These are phyloP conservation scores for Corbicula japonica DNA, from an alignment of 2,888 invertebrate genomes.

Conservation along the genomic window DNA sequence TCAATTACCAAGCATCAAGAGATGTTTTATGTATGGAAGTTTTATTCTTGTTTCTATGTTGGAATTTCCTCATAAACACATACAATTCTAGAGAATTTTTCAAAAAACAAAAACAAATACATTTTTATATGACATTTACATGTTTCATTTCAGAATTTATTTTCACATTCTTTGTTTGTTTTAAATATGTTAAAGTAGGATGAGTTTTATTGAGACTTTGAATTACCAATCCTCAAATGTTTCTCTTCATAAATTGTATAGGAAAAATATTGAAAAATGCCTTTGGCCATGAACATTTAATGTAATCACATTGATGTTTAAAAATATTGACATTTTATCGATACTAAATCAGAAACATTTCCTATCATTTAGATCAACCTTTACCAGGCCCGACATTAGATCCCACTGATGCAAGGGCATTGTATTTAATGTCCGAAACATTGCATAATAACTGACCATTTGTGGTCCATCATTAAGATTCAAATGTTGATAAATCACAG, in stretches of 20 bases:
- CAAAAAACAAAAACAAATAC: too few species aligned
- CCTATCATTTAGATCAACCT: conserved; percentile 23
- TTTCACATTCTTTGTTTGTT: too few species aligned
- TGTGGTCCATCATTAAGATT: conserved; percentile 21
- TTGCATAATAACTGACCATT: conserved; percentile 28
- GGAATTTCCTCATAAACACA: too few species aligned
- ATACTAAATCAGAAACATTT: not conserved
- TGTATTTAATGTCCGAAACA: conserved; percentile 27
- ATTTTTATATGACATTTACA: too few species aligned
- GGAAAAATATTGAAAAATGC: conserved; percentile 19
- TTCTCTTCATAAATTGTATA: conserved; percentile 13
- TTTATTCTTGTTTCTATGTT: too few species aligned
- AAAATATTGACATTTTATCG: conserved; percentile 36
- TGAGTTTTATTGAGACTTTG: too few species aligned
- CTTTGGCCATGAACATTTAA: conserved; percentile 10
- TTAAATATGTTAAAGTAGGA: too few species aligned
- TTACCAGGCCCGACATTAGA: conserved; percentile 14
- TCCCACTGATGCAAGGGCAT: conserved; percentile 7
- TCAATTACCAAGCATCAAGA: too few species aligned
- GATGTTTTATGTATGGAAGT: too few species aligned
- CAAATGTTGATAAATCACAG: conserved; percentile 7
- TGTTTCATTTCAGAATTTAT: too few species aligned
- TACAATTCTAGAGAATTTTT: too few species aligned
- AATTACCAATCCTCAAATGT: too few species aligned
- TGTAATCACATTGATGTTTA: conserved; percentile 7